Conservation (phyloP, 2,113 vertebrate genomes). For the Etheostoma spectabile region DNA sequence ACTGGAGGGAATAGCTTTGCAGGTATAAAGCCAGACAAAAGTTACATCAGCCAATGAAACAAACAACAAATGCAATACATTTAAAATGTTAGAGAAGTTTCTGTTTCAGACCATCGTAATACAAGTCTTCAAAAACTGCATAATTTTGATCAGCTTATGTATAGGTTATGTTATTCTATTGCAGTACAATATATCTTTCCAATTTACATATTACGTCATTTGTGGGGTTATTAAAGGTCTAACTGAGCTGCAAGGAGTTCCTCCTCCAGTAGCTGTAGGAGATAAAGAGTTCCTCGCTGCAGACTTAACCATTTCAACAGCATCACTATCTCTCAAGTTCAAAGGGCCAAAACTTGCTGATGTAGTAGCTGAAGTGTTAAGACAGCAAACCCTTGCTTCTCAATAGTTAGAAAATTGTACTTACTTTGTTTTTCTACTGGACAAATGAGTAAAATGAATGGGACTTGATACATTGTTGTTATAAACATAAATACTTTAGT, state of each 20-base stretch:
- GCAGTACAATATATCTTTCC: constrained; percentile 48
- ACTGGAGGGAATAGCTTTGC: constrained; percentile 32
- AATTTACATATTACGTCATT: constrained; percentile 25
- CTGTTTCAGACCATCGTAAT: constrained; percentile 44
- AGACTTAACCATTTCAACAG: neutral
- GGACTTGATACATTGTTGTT: constrained; percentile 19
- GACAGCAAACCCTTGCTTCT: constrained; percentile 10
- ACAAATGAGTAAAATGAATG: constrained; percentile 31
- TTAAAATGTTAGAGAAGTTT: constrained; percentile 47
- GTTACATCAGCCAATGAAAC: constrained; percentile 50
- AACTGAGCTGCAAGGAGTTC: too few relatives aligned
- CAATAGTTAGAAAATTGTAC: constrained; percentile 24
- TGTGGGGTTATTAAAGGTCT: constrained; percentile 22
- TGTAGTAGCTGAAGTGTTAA: constrained; percentile 35
- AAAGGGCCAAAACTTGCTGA: constrained; percentile 46
- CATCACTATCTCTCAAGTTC: constrained; percentile 25
- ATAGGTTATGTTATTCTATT: constrained; percentile 48
- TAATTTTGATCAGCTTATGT: constrained; percentile 44
- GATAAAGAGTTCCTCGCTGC: too few relatives aligned
- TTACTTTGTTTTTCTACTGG: constrained; percentile 10
- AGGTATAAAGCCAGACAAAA: constrained; percentile 65
- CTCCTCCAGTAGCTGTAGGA: too few relatives aligned
- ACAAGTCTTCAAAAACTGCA: constrained; percentile 52
- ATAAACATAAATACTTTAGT: constrained; percentile 28
- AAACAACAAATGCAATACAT: constrained; percentile 54